Base-by-base conservation (phyloP, 2,797 vertebrate species). In the Neosilurus hyrtlii region DNA sequence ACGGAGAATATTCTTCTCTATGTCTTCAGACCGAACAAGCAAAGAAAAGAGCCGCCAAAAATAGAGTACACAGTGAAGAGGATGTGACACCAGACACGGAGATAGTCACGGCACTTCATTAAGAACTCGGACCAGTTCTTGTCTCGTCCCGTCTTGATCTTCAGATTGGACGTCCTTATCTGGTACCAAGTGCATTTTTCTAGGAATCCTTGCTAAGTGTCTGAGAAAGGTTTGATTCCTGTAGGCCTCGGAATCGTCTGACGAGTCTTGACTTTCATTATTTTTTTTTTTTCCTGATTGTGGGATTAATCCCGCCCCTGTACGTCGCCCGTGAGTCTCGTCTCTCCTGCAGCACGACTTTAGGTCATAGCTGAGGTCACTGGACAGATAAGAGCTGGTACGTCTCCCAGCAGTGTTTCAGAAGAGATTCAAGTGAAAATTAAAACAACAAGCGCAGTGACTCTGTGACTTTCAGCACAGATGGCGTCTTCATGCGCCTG, bases 141-240 rank as follows among this genome's bases (percentile, higher is more conserved):
- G 54, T 85, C 75, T 74, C 57, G 54, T 80, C 74, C 22, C 0
- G 56, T 82, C n/a, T 66, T 30, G 37, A 71, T 70, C 66, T 9
- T 54, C 74, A 70, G 26, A 75, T 77, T 79, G 80, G 20, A 56
- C 61, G 15, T 62, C 15, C 16, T 52, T 75, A 80, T 87, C 82
- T 79, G 75, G 85, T 84, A 61, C 20, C 24, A 20, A 74, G 74
- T 22, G 59, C 74, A 22, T 82, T 82, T 16, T 49, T 49, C 12
- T 26, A 59, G 35, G 35, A 54, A 51, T 24, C 51, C 68, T 66
- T 56, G 20, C 65, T 59, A 49, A 22, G 22, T 51, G 2, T 18
- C 26, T 12, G n/a, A 49, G 43, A 72, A 81, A 81, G 20, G 9
- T 62, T 52, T 73, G 54, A 59, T 14, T 49, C 54, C 14, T 70